phyloP scores from a whole-genome alignment of 2,888 invertebrate species.

The Smittia aterrima region DNA sequence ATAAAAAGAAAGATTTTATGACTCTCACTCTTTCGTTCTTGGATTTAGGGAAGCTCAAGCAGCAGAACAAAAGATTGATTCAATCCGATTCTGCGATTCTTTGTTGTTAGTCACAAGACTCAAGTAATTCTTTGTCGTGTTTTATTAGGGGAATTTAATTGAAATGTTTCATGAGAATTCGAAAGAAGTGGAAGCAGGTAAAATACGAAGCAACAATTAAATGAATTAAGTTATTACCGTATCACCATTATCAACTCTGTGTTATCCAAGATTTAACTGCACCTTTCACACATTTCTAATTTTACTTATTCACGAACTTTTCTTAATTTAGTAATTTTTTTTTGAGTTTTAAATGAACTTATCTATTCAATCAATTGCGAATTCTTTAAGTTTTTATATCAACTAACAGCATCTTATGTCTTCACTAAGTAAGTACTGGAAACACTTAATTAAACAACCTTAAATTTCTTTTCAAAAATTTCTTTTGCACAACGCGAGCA shows the following conservation, averaged over 20 bases:
- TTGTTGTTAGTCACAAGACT: not conserved
- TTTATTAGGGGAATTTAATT: too few species aligned
- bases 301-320: not conserved
- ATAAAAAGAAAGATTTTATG: constrained; percentile 17
- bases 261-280: not conserved
- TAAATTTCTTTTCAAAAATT: too few species aligned
- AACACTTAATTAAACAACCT: too few species aligned
- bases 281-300: not conserved
- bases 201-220: too few species aligned
- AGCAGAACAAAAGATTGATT: not conserved
- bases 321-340: not conserved
- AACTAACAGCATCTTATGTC: too few species aligned
- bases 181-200: not conserved
- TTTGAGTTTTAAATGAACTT: too few species aligned
- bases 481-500: too few species aligned
- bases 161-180: not conserved
- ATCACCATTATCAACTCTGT: constrained; percentile 12
- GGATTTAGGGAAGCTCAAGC: not conserved
- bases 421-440: too few species aligned
- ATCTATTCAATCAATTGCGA: not conserved
- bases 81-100: not conserved
- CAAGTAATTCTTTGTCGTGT: too few species aligned
- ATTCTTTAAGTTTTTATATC: too few species aligned
- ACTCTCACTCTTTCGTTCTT: not conserved
- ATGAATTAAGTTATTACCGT: not conserved